phyloP scores from a whole-genome alignment of 2,113 vertebrate species.

The Melanotaenia duboulayi region DNA sequence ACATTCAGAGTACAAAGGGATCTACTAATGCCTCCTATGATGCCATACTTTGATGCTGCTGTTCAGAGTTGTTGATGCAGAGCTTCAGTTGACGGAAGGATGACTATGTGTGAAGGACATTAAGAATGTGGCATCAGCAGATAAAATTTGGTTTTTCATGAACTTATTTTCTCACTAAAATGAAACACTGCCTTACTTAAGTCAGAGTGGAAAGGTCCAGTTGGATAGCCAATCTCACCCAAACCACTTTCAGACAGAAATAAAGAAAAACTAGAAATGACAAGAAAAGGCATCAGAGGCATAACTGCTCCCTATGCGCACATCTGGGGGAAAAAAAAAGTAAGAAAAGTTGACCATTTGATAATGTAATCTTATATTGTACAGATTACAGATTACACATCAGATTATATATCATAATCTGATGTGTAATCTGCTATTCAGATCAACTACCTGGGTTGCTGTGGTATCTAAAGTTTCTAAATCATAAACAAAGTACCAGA shows the following conservation, averaged over 20 bases:
- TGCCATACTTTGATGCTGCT: too few species aligned
- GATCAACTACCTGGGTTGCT: neutral
- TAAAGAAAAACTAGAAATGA: neutral
- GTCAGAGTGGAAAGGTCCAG: neutral
- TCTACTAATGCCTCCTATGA: neutral
- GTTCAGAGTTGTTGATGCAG: too few species aligned
- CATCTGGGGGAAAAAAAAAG: neutral
- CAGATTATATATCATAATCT: too few species aligned
- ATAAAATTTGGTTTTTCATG: neutral
- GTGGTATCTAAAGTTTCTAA: neutral
- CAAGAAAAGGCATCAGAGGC: neutral
- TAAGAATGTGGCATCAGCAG: neutral
- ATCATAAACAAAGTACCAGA: neutral
- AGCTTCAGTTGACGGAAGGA: too few species aligned
- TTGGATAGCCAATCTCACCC: neutral
- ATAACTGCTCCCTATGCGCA: neutral
- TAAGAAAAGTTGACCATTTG: too few species aligned
- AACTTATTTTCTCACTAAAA: conserved; percentile 13
- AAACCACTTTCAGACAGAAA: neutral
- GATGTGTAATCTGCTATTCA: neutral
- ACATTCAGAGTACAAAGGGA: neutral
- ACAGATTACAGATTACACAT: too few species aligned
- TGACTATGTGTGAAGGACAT: neutral
- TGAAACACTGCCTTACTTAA: neutral
- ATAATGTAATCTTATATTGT: neutral